Evolutionary conservation across 2,113 vertebrate species (phyloP), one percentile per base, ranked within the genome.

Genomic region (Oryzias javanicus): DNA sequence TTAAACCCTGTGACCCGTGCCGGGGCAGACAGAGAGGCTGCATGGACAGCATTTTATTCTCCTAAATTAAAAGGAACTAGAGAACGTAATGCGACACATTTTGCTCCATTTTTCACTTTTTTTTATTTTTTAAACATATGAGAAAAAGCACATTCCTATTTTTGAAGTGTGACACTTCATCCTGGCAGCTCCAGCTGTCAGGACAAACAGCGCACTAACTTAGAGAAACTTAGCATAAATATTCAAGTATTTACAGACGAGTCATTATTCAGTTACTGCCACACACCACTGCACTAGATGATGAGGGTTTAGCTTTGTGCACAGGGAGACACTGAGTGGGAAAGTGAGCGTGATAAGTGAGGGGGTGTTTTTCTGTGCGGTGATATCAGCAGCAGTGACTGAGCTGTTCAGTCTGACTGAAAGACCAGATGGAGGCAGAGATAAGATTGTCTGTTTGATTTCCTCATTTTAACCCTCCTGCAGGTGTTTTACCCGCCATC

Each of bases 251-350:
- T 83, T 81, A 80, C 49, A 77, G 66, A 60, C 41, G 70, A 70
- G 67, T 72, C 78, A 81, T 80, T 74, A 83, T 78, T 69, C 64
- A 74, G 76, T 86, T 72, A 77, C 64, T 71, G 58, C 63, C 67
- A 76, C 78, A 81, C 74, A 62, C 76, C 57, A 74, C 2, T 83
- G 78, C 74, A 74, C 63, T 10, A 67, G 60, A 80, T 86, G 78
- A 89, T 79, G 73, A 80, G 68, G 72, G 57, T 74, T 76, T 72
- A 67, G 55, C 18, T 60, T 35, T 14, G 49, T 74, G 70, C 44
- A 57, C 14, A 55, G 45, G 57, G 62, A 78, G 51, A 82, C 67
- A 60, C 29, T 64, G 78, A 80, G 76, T 68, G 70, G 67, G 58
- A 79, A 76, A 80, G 72, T 53, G 64, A 65, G 50, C 51, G 57